Conservation (phyloP, 2,797 vertebrate species). For the Fistularia commersonii region DNA sequence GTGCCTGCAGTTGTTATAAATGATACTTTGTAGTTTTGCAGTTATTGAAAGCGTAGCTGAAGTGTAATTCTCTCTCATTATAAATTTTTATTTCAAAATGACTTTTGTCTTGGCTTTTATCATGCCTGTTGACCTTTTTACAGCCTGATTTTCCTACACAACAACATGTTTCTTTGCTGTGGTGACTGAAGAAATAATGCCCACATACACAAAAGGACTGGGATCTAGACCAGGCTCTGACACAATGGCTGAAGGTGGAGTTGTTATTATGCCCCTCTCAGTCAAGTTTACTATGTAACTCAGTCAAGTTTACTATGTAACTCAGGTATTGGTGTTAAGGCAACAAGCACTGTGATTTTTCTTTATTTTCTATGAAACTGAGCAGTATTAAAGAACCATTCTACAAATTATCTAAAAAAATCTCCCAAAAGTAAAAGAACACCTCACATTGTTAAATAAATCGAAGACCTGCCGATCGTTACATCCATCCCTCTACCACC, state of each 20-base stretch:
- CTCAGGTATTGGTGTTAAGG: slow-evolving; percentile 52
- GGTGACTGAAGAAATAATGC: slow-evolving; percentile 71
- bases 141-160: slow-evolving; percentile 41
- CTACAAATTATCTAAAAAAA: background rate
- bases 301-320: slow-evolving; percentile 54
- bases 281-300: slow-evolving; percentile 50
- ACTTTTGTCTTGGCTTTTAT: slow-evolving; percentile 56
- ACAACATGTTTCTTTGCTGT: slow-evolving; percentile 67
- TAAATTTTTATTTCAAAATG: background rate
- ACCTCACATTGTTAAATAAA: slow-evolving; percentile 28
- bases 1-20: slow-evolving; percentile 1
- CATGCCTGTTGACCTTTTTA: slow-evolving; percentile 71
- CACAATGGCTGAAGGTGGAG: slow-evolving; percentile 66
- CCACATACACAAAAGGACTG: slow-evolving; percentile 79
- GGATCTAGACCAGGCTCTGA: slow-evolving; percentile 70
- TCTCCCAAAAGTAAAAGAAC: slow-evolving; percentile 18
- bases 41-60: background rate
- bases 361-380: slow-evolving; percentile 1
- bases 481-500: slow-evolving; percentile 35
- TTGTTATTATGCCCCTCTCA: slow-evolving; percentile 53
- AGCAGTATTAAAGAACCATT: too few relatives aligned
- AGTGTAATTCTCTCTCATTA: slow-evolving; percentile 58
- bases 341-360: slow-evolving; percentile 13
- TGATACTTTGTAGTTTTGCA: background rate
- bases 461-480: slow-evolving; percentile 1